A percentile compares a stretch with the other conserved stretches of the same genome.
Conservation (phyloP, 2,888 invertebrate genomes). For the Lysandra bellargus region DNA sequence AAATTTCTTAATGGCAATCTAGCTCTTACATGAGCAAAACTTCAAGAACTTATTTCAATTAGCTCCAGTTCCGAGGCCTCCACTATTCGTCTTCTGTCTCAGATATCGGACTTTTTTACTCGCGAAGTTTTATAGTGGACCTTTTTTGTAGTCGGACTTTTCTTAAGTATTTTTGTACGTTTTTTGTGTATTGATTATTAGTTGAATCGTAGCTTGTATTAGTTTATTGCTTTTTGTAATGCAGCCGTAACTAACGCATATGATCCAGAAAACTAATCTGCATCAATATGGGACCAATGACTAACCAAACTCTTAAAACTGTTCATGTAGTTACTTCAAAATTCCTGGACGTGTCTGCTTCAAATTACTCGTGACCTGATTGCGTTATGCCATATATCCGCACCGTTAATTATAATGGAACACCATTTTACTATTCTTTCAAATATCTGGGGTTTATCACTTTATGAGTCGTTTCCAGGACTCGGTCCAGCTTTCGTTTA, state of each 20-base stretch:
- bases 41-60: constrained; percentile 19
- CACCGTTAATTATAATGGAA: constrained; percentile 50
- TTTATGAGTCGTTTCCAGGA: constrained; percentile 57
- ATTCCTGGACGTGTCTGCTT: not conserved
- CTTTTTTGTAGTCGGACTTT: constrained; percentile 17
- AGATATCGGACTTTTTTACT: constrained; percentile 19
- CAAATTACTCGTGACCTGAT: constrained; percentile 31
- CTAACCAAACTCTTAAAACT: too few species aligned
- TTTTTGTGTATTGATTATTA: constrained; percentile 16
- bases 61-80: constrained; percentile 14
- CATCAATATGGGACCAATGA: too few species aligned
- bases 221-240: not conserved
- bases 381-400: constrained; percentile 42
- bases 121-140: constrained; percentile 18
- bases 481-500: constrained; percentile 58
- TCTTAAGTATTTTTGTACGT: constrained; percentile 9
- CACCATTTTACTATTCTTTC: constrained; percentile 50
- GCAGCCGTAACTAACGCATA: too few species aligned
- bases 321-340: not conserved
- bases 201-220: not conserved
- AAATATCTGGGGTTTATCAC: constrained; percentile 58
- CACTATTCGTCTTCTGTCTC: constrained; percentile 17
- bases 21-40: not conserved
- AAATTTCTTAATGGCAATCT: not conserved
- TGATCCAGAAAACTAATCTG: too few species aligned